These are phyloP conservation scores for Ctenoplectra terminalis DNA, from an alignment of 1,140 invertebrate species.

Conservation along the genomic window DNA sequence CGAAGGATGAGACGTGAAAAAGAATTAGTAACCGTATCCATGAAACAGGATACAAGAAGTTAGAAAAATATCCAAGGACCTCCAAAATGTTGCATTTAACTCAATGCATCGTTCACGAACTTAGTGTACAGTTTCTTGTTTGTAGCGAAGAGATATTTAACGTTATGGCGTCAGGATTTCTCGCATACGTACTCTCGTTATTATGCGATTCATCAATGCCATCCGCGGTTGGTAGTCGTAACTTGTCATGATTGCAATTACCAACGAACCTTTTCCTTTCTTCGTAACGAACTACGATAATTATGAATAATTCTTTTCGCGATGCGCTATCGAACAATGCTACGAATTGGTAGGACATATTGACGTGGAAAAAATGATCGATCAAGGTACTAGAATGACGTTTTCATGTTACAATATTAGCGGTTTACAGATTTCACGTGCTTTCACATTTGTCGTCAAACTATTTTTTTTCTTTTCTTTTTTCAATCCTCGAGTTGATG, in stretches of 20 bases:
- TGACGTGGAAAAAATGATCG: conserved; percentile 10
- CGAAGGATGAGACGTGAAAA: not conserved
- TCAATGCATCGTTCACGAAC: conserved; percentile 30
- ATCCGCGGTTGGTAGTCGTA: not conserved
- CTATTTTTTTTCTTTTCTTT: not conserved
- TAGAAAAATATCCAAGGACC: not conserved
- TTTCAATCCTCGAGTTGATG: not conserved
- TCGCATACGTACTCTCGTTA: not conserved
- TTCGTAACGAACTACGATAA: not conserved
- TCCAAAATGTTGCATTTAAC: conserved; percentile 30
- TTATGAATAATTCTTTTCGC: not conserved
- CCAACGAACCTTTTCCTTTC: not conserved
- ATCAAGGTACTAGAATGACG: not conserved
- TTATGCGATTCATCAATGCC: conserved; percentile 15
- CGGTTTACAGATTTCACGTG: not conserved
- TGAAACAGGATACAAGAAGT: not conserved
- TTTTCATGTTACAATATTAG: not conserved
- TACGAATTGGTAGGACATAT: not conserved
- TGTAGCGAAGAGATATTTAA: not conserved
- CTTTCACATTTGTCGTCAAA: not conserved
- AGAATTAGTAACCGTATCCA: not conserved
- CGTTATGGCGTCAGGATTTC: not conserved
- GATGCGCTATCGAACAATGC: not conserved
- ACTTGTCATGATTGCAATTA: conserved; percentile 1
- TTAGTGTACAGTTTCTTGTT: conserved; percentile 54